phyloP scores from a whole-genome alignment of 2,113 vertebrate species.

The Tachysurus fulvidraco region DNA sequence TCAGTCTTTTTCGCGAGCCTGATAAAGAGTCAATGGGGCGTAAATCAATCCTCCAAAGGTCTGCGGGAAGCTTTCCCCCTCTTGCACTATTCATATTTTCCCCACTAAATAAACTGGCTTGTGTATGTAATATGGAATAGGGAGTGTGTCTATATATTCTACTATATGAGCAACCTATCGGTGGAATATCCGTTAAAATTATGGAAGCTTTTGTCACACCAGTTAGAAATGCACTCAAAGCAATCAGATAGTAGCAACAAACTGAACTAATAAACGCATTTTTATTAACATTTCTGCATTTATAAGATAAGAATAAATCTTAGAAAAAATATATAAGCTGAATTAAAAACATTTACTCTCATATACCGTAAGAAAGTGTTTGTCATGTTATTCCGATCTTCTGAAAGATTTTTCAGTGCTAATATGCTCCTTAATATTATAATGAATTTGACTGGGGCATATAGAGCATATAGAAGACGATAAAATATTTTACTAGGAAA shows the following conservation, averaged over 20 bases:
- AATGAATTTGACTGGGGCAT: constrained; percentile 10
- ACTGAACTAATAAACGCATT: neutral
- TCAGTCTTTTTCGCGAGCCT: constrained; percentile 89
- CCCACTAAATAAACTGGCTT: constrained; percentile 65
- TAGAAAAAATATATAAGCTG: neutral
- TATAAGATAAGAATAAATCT: neutral
- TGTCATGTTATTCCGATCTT: constrained; percentile 11
- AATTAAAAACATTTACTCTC: constrained; percentile 2
- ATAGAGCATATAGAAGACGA: constrained; percentile 29
- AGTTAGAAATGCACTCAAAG: constrained; percentile 48
- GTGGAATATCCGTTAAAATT: constrained; percentile 52
- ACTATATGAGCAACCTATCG: constrained; percentile 53
- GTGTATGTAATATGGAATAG: constrained; percentile 73
- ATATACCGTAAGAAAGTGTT: neutral
- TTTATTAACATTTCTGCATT: neutral
- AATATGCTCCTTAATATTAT: neutral
- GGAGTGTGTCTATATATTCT: constrained; percentile 54
- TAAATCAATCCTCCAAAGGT: constrained; percentile 90
- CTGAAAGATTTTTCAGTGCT: constrained; percentile 11
- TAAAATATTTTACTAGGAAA: constrained; percentile 65
- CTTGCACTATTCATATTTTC: constrained; percentile 77
- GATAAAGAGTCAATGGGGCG: constrained; percentile 92
- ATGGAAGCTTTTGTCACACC: constrained; percentile 46
- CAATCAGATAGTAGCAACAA: constrained; percentile 52
- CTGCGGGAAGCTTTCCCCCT: constrained; percentile 77